Percentiles rank a stretch among this genome's conserved stretches.
Evolutionary conservation across 2,888 invertebrate species (phyloP).

Genomic region (Cylindroiulus punctatus): DNA sequence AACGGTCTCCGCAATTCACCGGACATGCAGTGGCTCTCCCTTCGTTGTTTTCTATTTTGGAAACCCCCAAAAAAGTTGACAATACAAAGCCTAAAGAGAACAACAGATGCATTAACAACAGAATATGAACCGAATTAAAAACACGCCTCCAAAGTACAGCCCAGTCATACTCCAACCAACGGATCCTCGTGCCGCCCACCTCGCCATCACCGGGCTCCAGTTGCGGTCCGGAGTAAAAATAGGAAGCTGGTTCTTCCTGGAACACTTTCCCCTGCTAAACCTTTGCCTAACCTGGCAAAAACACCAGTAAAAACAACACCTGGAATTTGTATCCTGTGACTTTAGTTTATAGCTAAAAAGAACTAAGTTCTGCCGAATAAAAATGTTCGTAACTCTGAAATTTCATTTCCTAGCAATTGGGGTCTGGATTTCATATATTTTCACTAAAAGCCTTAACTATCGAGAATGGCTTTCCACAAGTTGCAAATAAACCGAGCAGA

Average conservation of each 20-base stretch:
- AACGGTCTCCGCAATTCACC: constrained; percentile 8
- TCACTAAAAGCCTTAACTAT: too few relatives aligned
- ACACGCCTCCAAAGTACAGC: constrained; percentile 25
- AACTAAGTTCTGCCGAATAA: too few relatives aligned
- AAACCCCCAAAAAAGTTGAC: constrained; percentile 31
- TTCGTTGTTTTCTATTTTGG: not conserved
- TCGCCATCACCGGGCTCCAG: not conserved
- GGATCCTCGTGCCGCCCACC: not conserved
- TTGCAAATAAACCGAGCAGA: too few relatives aligned
- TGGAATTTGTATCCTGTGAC: too few relatives aligned
- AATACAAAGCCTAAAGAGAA: constrained; percentile 44
- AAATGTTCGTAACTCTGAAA: too few relatives aligned
- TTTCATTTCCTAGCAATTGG: too few relatives aligned
- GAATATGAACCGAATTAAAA: constrained; percentile 45
- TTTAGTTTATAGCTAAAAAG: too few relatives aligned
- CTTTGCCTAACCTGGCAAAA: not conserved
- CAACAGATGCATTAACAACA: constrained; percentile 41
- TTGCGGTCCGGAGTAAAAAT: not conserved
- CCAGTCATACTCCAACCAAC: constrained; percentile 9
- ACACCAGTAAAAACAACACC: not conserved
- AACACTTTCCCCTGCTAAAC: not conserved
- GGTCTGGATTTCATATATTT: too few relatives aligned
- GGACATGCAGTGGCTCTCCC: constrained; percentile 36
- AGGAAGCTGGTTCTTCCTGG: not conserved
- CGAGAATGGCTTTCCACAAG: too few relatives aligned